Evolutionary conservation across 2,113 vertebrate genomes (phyloP).

Genomic region (Prunella himalayana): DNA sequence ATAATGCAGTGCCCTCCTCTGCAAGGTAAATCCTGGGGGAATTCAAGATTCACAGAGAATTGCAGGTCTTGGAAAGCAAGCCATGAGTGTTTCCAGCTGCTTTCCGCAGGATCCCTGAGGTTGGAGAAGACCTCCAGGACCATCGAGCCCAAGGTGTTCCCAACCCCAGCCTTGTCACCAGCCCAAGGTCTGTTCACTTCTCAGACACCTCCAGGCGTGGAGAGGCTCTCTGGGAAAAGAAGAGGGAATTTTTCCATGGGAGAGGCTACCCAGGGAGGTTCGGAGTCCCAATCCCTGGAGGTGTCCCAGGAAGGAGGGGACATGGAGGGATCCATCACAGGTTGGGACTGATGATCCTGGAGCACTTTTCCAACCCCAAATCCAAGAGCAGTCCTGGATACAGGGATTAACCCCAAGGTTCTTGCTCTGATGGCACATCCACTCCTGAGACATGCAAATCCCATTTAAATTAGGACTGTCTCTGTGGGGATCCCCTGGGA

Average conservation of each 20-base stretch:
- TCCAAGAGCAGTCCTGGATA: background rate
- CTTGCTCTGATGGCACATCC: background rate
- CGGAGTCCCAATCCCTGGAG: background rate
- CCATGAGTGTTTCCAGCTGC: background rate
- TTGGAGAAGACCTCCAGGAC: background rate
- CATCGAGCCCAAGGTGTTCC: background rate
- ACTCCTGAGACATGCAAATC: constrained; percentile 35
- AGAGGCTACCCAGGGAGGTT: background rate
- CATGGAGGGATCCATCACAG: background rate
- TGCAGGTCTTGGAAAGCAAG: background rate
- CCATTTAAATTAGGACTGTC: background rate
- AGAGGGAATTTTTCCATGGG: background rate
- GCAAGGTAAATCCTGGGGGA: background rate
- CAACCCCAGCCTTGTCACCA: background rate
- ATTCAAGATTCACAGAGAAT: background rate
- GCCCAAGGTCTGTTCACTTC: accelerated
- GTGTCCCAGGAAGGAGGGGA: background rate
- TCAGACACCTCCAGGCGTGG: background rate
- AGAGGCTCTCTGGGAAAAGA: background rate
- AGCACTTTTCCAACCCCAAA: background rate
- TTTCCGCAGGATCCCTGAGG: background rate
- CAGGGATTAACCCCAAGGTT: background rate
- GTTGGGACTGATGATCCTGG: background rate
- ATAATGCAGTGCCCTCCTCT: background rate
- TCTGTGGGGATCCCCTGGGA: constrained; percentile 12